Evolutionary conservation across 2,888 invertebrate genomes (phyloP), one percentile per base, ranked within the genome.

Genomic region (Nudaria mundana): DNA sequence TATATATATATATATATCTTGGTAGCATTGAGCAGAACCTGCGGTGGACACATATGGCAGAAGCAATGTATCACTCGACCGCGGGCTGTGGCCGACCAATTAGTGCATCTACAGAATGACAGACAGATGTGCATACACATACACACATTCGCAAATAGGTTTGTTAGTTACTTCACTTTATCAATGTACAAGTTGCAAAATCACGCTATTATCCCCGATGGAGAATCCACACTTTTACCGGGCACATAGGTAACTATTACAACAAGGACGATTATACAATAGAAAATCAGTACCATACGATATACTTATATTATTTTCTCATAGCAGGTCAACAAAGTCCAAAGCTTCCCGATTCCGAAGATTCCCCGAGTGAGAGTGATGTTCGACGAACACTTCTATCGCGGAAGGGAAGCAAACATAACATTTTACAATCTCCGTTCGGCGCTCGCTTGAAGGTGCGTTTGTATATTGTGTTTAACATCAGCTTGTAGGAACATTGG

Each of bases 371-470:
- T n/a, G n/a, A n/a, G n/a, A n/a, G n/a, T n/a, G n/a, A n/a, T n/a
- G 46, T 12, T 12, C 18, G 6, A 40, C 48, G 48, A 54, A 44
- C 11, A 48, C 49, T 45, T 54, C 48, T 44, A 28, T 46, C 56
- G 48, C 44, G 37, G 46, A 50, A 56, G 48, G 39, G 49, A 37
- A 50, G 52, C 50, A 52, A 45, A 52, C 59, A 45, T 66, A 57
- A 66, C 56, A 60, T 63, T 66, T 65, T 64, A 68, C 62, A 61
- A 56, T 57, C 57, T 55, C 33, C 48, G 40, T 53, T 42, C 40
- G 39, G 33, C 41, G 34, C 48, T 37, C 52, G 39, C 56, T 57
- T 53, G 53, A 58, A 50, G 50, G 28, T 30, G 26, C 52, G 47
- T 59, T 57, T 55, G 57, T 48, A n/a, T n/a, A n/a, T n/a, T n/a